Evolutionary conservation across 2,888 invertebrate species (phyloP), one percentile per base, ranked within the genome.

Genomic region (Pandemis corylana): DNA sequence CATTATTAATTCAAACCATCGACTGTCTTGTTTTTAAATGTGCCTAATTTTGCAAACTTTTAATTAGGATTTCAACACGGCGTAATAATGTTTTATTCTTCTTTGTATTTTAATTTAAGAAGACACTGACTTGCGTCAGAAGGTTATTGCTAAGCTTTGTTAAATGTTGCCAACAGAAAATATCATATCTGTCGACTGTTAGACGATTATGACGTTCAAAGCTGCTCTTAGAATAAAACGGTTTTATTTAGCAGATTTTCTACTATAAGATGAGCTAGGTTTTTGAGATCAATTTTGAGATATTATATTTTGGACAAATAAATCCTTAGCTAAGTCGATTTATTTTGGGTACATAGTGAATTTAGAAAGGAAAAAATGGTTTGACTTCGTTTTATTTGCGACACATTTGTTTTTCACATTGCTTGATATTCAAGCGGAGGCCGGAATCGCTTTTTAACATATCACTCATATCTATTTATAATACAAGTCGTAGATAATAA

Each of bases 1-100:
- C 80, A 76, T 80, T 36, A 78, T 78, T 77, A 80, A 78, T 77
- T 78, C 78, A 78, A 72, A 79, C 80, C 77, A 82, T 77, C 78
- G 80, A 85, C 85, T 83, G 80, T 51, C 13, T 7, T 15, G 41
- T 64, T 63, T 72, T 36, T 36, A 2, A 36, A 36, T 36, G 1
- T 36, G 28, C 28, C 28, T 36, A 36, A 36, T 44, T 44, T 44
- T 44, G 7, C 44, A 44, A 44, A 44, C 7, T 44, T 2, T 44
- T 44, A 44, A 44, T 44, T 44, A 44, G 6, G 44, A 44, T 44
- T 44, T 44, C 44, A 9, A 7, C 44, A 44, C 44, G 7, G 7
- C 44, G 7, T 44, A 44, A 44, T 44, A 44, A 6, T 7, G 2
- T 44, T 7, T 64, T 20, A 64, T 65, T 42, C 66, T 10, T 44